A percentile compares a stretch with the other conserved stretches of the same genome.
Conservation (phyloP, 1,140 invertebrate species). For the Drosophila tsacasi region DNA sequence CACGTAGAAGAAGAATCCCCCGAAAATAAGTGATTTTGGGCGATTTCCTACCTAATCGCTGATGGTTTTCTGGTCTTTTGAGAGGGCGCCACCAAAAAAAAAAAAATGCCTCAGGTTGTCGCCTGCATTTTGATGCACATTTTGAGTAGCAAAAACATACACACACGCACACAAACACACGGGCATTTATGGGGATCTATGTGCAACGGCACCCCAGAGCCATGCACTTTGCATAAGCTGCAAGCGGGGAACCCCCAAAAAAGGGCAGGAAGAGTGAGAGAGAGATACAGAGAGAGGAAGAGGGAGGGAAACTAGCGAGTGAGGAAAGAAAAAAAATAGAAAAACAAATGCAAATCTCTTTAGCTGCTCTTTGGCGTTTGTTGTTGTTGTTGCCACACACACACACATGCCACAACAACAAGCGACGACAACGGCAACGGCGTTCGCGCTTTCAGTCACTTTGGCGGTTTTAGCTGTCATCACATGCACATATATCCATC, state of each 20-base stretch:
- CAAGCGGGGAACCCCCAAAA: conserved; percentile 46
- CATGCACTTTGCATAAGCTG: conserved; percentile 74
- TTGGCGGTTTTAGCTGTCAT: conserved; percentile 76
- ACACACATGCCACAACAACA: conserved; percentile 53
- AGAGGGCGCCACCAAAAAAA: neutral
- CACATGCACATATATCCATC: conserved; percentile 34
- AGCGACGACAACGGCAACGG: conserved; percentile 10
- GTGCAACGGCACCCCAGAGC: conserved; percentile 45
- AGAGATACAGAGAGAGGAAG: neutral
- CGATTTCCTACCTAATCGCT: conserved; percentile 25
- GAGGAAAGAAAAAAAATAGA: conserved; percentile 29
- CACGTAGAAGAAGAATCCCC: too few relatives aligned
- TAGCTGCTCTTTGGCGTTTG: conserved; percentile 64
- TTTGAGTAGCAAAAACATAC: conserved; percentile 20
- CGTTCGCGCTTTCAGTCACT: conserved; percentile 73
- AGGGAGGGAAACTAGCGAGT: conserved; percentile 3
- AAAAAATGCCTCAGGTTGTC: conserved; percentile 17
- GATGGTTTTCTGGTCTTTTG: conserved; percentile 34
- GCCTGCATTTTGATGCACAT: conserved; percentile 40
- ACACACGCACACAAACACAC: neutral
- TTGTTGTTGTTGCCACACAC: conserved; percentile 4
- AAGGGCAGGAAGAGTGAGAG: neutral
- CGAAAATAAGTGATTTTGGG: neutral
- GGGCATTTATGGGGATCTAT: conserved; percentile 50
- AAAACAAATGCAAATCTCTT: conserved; percentile 73